Percentiles rank a stretch among this genome's conserved stretches.
Evolutionary conservation across 2,797 vertebrate species (phyloP).

Genomic region (Enteromius argenteus): DNA sequence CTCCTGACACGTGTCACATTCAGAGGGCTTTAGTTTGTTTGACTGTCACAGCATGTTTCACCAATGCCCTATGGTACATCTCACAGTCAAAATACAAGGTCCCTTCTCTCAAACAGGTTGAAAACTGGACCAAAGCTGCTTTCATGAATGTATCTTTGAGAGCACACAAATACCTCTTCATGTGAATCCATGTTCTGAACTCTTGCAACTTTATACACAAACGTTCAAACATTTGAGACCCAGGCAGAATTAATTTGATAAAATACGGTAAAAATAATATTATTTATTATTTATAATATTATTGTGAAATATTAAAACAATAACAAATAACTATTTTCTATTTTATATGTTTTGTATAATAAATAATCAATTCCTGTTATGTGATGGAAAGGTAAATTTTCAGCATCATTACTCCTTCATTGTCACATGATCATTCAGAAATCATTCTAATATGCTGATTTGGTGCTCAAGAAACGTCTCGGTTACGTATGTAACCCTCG

Average conservation of each 20-base stretch:
- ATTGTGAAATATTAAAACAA: neutral
- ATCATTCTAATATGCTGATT: too few species aligned
- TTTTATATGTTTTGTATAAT: neutral
- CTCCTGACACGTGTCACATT: conserved; percentile 31
- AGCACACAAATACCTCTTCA: neutral
- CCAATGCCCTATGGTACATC: conserved; percentile 25
- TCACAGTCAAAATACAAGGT: conserved; percentile 23
- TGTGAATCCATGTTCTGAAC: neutral
- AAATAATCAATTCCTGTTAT: neutral
- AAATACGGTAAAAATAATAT: neutral
- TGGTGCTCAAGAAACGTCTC: too few species aligned
- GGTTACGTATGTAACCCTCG: too few species aligned
- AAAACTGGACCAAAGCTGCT: neutral
- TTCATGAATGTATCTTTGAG: too few species aligned
- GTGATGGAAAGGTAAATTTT: neutral
- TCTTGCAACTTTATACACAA: neutral
- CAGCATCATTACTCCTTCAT: too few species aligned
- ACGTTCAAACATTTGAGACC: neutral
- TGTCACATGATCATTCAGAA: too few species aligned
- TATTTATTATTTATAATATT: too few species aligned
- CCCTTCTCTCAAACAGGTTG: neutral
- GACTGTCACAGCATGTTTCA: conserved; percentile 48
- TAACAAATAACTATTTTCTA: neutral
- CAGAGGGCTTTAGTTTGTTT: conserved; percentile 50
- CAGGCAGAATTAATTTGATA: neutral